Evolutionary conservation across 2,888 invertebrate species (phyloP).

Genomic region (Phrixothrix hirtus): DNA sequence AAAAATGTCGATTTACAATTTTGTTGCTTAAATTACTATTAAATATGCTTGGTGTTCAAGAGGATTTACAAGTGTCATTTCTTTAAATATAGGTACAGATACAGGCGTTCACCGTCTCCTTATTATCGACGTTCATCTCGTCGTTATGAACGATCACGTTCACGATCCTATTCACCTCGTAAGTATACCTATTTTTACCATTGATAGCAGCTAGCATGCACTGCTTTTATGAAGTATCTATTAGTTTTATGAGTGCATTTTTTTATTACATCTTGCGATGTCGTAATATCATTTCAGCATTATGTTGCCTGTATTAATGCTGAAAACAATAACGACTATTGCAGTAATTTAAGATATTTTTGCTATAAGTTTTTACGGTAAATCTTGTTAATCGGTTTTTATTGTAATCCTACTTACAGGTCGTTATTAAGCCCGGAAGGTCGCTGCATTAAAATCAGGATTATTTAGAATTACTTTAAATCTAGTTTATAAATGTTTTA

Average conservation of each 20-base stretch:
- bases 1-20: neutral
- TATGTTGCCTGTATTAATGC: constrained; percentile 12
- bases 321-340: constrained; percentile 2
- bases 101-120: constrained; percentile 73
- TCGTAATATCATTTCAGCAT: constrained; percentile 9
- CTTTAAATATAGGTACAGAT: constrained; percentile 58
- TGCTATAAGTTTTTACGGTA: constrained; percentile 14
- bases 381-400: constrained; percentile 41
- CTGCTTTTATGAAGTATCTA: no score
- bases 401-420: constrained; percentile 55
- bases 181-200: constrained; percentile 57
- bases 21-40: neutral
- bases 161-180: constrained; percentile 79
- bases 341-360: no score
- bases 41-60: constrained; percentile 1
- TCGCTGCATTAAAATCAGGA: constrained; percentile 34
- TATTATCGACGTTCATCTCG: constrained; percentile 65
- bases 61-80: neutral
- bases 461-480: constrained; percentile 26
- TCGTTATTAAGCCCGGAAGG: constrained; percentile 43
- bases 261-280: neutral
- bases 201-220: no score
- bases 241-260: no score
- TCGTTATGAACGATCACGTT: constrained; percentile 76
- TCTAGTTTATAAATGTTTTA: constrained; percentile 25